phyloP scores from a whole-genome alignment of 1,140 invertebrate species.

The Drosophila bocqueti region DNA sequence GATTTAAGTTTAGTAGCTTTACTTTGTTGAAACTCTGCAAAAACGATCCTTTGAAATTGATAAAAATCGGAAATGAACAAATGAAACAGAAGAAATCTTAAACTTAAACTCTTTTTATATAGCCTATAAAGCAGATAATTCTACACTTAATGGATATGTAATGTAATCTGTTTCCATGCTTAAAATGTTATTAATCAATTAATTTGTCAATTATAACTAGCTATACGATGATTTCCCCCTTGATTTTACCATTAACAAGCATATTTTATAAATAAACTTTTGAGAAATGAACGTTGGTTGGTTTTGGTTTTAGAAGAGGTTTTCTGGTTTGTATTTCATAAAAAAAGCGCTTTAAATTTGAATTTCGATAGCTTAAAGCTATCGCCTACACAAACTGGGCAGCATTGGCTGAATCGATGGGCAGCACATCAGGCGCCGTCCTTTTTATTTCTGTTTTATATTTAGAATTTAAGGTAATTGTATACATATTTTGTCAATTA shows the following conservation, averaged over 20 bases:
- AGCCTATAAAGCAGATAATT: conserved; percentile 61
- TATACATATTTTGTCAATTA: not conserved
- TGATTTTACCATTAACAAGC: conserved; percentile 68
- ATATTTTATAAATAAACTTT: conserved; percentile 78
- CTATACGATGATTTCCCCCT: conserved; percentile 49
- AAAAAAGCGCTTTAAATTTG: not conserved
- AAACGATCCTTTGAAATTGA: conserved; percentile 42
- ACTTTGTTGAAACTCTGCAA: conserved; percentile 76
- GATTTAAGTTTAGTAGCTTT: conserved; percentile 85
- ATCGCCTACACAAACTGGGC: not conserved
- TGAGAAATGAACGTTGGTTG: conserved; percentile 34
- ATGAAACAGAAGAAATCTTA: conserved; percentile 14
- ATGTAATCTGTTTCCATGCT: conserved; percentile 56
- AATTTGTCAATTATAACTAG: conserved; percentile 69
- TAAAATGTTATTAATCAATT: conserved; percentile 71
- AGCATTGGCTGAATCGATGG: not conserved
- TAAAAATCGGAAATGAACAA: conserved; percentile 36
- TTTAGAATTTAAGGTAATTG: not conserved
- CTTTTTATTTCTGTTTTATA: not conserved
- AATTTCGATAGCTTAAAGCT: not conserved
- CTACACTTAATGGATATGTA: conserved; percentile 28
- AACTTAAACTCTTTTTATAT: conserved; percentile 59
- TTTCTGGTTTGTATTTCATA: not conserved
- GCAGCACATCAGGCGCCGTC: not conserved
- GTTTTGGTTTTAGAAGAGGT: not conserved